These are phyloP conservation scores for Acrobasis consociella DNA, from an alignment of 2,888 invertebrate species.

Conservation along the genomic window DNA sequence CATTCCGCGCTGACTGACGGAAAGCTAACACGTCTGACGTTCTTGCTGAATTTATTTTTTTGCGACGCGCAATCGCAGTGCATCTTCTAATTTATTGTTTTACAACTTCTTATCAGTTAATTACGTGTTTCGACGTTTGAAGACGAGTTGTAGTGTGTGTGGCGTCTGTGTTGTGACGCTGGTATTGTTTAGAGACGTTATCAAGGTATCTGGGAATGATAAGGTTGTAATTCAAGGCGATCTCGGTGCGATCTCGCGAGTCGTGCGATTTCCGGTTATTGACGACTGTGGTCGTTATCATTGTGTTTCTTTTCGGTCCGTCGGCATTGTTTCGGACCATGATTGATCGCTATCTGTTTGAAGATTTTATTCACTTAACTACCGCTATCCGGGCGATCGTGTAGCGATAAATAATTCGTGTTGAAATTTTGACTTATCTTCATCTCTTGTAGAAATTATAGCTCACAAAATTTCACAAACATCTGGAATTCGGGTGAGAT, in stretches of 20 bases:
- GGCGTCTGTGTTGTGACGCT: slow-evolving; percentile 29
- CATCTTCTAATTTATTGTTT: slow-evolving; percentile 54
- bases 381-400: slow-evolving; percentile 1
- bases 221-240: slow-evolving; percentile 47
- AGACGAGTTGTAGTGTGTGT: slow-evolving; percentile 31
- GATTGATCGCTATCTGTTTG: slow-evolving; percentile 13
- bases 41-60: slow-evolving; percentile 53
- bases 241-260: slow-evolving; percentile 46
- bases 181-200: slow-evolving; percentile 38
- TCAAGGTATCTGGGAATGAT: slow-evolving; percentile 46
- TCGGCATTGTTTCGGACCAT: slow-evolving; percentile 21
- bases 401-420: slow-evolving; percentile 8
- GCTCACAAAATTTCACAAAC: background rate
- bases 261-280: slow-evolving; percentile 41
- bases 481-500: background rate
- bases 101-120: slow-evolving; percentile 48
- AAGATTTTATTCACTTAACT: slow-evolving; percentile 19
- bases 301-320: slow-evolving; percentile 32
- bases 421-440: background rate
- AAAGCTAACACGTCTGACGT: slow-evolving; percentile 62
- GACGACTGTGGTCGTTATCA: slow-evolving; percentile 33
- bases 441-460: background rate
- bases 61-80: slow-evolving; percentile 41
- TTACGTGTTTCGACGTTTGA: slow-evolving; percentile 24
- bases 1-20: slow-evolving; percentile 73